Evolutionary conservation across 1,140 invertebrate species (phyloP), one percentile per base, ranked within the genome.

Genomic region (Papilio glaucus): DNA sequence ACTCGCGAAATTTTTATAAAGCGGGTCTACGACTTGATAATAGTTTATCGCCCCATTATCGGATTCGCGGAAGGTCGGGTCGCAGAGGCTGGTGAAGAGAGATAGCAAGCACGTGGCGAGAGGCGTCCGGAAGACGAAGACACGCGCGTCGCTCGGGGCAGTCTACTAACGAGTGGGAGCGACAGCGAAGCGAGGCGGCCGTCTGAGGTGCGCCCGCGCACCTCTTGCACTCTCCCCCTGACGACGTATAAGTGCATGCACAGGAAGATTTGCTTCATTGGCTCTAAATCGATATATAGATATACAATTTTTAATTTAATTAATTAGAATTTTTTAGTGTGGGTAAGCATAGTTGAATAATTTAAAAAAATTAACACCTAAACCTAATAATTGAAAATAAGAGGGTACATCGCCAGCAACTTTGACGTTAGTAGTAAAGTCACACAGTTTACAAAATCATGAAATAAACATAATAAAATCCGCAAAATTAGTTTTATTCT

Each of bases 41-140:
- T 71, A 74, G 68, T 81, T 57, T 87, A 90, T 88, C 85, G 77
- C 79, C 70, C 77, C 86, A 90, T 88, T 82, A 87, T 83, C 83
- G 57, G 65, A 65, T 84, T 81, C 78, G 76, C 72, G 80, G 82
- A 81, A 86, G 75, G 77, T 78, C 80, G 75, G 77, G 69, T 74
- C 72, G 77, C 72, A 61, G 72, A 70, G 61, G 72, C 63, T 68
- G 37, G 70, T 76, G 72, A 78, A 76, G 74, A 70, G 70, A 72
- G 62, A 77, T 77, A 68, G 74, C 70, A 61, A 63, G 71, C 85
- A 82, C 86, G 86, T 88, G 84, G 70, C 60, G 63, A 78, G 72
- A 57, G 73, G 41, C 74, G 72, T 74, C 62, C 69, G 76, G 73
- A 63, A 78, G 68, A 77, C 73, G 71, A 42, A 69, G 72, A 77